Conservation (phyloP, 2,113 vertebrate species). For the Tretioscincus oriximinensis region DNA sequence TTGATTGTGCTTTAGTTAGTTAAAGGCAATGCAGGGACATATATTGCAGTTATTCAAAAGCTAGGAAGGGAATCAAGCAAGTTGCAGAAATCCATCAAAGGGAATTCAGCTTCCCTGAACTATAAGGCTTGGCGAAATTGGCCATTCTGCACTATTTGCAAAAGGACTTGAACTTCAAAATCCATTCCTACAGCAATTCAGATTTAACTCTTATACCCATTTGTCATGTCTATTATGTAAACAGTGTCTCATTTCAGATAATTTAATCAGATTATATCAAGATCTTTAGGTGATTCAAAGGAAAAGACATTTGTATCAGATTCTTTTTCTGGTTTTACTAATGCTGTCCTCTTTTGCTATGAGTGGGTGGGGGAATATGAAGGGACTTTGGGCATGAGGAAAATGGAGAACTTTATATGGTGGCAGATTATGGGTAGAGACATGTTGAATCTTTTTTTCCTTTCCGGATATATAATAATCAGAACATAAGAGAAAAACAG, state of each 20-base stretch:
- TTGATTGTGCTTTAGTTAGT: background rate
- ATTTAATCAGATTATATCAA: constrained; percentile 28
- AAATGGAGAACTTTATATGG: no score
- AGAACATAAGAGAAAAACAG: no score
- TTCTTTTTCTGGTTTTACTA: background rate
- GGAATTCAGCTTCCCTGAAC: constrained; percentile 30
- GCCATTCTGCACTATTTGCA: constrained; percentile 7
- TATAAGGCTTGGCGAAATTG: background rate
- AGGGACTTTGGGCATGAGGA: background rate
- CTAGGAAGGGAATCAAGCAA: background rate
- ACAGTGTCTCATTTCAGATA: constrained; percentile 16
- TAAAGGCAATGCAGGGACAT: background rate
- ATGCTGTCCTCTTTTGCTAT: background rate
- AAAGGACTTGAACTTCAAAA: constrained; percentile 3
- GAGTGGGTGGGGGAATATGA: background rate
- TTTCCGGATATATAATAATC: no score
- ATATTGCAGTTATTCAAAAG: background rate
- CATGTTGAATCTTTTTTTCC: no score
- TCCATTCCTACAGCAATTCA: constrained; percentile 7
- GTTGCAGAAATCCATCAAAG: constrained; percentile 12
- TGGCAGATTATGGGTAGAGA: no score
- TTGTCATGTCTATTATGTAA: constrained; percentile 22
- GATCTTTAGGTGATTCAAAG: background rate
- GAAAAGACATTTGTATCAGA: constrained; percentile 13
- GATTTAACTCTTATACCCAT: constrained; percentile 17